Percentiles rank a stretch among this genome's conserved stretches.
Evolutionary conservation across 2,888 invertebrate genomes (phyloP).

Genomic region (Brenthis hecate): DNA sequence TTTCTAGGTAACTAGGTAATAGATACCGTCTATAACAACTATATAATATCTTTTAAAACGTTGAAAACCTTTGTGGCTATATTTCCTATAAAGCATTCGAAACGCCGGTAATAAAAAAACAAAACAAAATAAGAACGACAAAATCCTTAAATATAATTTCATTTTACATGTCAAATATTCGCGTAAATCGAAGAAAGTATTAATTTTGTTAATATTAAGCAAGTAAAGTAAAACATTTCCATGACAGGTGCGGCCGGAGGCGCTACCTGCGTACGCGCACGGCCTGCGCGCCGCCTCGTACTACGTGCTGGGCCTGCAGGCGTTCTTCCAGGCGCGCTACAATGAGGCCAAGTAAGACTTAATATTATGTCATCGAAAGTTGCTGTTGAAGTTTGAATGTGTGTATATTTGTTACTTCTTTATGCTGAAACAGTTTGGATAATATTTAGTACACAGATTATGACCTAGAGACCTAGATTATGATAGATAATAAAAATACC

Average conservation of each 20-base stretch:
- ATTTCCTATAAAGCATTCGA: too few relatives aligned
- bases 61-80: too few relatives aligned
- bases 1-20: too few relatives aligned
- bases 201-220: not conserved
- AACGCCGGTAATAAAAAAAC: too few relatives aligned
- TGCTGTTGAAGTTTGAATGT: not conserved
- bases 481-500: too few relatives aligned
- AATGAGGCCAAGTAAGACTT: slow-evolving; percentile 96
- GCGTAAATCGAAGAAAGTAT: too few relatives aligned
- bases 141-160: too few relatives aligned
- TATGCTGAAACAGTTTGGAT: not conserved
- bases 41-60: too few relatives aligned
- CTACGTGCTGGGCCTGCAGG: slow-evolving; percentile 97
- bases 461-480: too few relatives aligned
- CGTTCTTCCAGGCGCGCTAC: slow-evolving; percentile 97
- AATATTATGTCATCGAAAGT: not conserved
- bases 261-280: slow-evolving; percentile 94
- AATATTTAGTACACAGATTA: not conserved
- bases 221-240: not conserved
- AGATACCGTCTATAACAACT: too few relatives aligned
- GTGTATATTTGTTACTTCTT: not conserved
- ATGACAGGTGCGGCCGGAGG: slow-evolving; percentile 93
- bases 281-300: slow-evolving; percentile 97
- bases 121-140: too few relatives aligned
- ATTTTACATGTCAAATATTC: too few relatives aligned